Evolutionary conservation across 2,113 vertebrate genomes (phyloP).

Genomic region (Grammomys surdaster): DNA sequence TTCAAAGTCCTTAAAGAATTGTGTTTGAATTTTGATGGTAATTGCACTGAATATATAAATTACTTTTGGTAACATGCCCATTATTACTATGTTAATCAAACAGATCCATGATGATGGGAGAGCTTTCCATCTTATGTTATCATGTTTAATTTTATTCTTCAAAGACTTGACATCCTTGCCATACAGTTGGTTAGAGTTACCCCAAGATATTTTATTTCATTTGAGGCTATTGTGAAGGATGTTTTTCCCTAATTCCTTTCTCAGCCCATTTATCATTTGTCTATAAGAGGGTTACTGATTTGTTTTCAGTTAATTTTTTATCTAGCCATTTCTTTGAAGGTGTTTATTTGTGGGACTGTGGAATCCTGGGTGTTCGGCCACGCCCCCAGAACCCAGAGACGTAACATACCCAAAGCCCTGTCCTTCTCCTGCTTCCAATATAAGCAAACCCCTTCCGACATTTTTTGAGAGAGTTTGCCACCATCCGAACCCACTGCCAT

Average conservation of each 20-base stretch:
- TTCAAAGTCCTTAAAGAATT: neutral
- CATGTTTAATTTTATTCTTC: neutral
- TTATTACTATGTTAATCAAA: neutral
- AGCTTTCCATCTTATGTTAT: neutral
- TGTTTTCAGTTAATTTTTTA: neutral
- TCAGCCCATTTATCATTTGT: neutral
- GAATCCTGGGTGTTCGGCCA: no score
- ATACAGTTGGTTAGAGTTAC: neutral
- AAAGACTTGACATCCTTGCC: neutral
- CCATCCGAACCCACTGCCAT: no score
- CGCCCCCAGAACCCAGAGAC: no score
- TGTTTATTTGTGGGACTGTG: neutral
- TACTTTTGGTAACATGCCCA: neutral
- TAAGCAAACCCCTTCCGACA: no score
- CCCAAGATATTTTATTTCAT: neutral
- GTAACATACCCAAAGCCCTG: no score
- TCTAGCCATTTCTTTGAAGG: neutral
- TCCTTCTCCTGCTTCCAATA: no score
- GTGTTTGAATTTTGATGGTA: neutral
- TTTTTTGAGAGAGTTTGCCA: no score
- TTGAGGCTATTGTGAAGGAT: neutral
- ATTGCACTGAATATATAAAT: neutral
- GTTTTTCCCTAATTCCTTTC: neutral
- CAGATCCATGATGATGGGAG: neutral
- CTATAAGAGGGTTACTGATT: neutral